phyloP scores from a whole-genome alignment of 2,888 invertebrate genomes.

The Scaptomyza polygonia region DNA sequence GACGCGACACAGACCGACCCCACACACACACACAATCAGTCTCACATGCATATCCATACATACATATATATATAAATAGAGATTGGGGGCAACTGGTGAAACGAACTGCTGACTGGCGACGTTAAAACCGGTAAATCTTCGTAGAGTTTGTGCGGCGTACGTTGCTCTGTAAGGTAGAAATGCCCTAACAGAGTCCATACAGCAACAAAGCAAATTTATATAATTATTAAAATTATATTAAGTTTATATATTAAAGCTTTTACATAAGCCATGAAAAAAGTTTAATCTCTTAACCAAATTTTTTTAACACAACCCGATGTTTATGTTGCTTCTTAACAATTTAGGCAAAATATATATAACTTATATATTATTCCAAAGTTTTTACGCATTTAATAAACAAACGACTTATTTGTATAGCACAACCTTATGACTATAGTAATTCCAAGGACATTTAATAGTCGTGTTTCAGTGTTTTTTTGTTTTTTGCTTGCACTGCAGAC shows the following conservation, averaged over 20 bases:
- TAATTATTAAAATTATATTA: background rate
- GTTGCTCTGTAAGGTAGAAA: constrained; percentile 36
- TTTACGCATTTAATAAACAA: too few species aligned
- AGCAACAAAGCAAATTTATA: background rate
- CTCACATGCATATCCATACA: background rate
- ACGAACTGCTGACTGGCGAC: constrained; percentile 76
- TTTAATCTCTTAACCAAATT: too few species aligned
- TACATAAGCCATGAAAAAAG: background rate
- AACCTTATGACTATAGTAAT: background rate
- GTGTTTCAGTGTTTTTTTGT: background rate
- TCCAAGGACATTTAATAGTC: constrained; percentile 35
- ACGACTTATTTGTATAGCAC: too few species aligned
- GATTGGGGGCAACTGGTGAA: constrained; percentile 38
- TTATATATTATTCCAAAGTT: background rate
- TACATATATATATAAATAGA: background rate
- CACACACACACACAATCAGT: constrained; percentile 20
- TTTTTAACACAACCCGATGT: too few species aligned
- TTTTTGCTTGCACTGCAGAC: constrained; percentile 56
- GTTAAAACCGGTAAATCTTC: constrained; percentile 81
- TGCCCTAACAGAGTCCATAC: constrained; percentile 23
- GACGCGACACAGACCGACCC: constrained; percentile 71
- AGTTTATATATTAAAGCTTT: background rate
- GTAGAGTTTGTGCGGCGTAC: constrained; percentile 68
- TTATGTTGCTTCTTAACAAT: too few species aligned
- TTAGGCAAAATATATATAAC: too few species aligned